phyloP scores from a whole-genome alignment of 2,797 vertebrate genomes.

The Malacoraja senta region DNA sequence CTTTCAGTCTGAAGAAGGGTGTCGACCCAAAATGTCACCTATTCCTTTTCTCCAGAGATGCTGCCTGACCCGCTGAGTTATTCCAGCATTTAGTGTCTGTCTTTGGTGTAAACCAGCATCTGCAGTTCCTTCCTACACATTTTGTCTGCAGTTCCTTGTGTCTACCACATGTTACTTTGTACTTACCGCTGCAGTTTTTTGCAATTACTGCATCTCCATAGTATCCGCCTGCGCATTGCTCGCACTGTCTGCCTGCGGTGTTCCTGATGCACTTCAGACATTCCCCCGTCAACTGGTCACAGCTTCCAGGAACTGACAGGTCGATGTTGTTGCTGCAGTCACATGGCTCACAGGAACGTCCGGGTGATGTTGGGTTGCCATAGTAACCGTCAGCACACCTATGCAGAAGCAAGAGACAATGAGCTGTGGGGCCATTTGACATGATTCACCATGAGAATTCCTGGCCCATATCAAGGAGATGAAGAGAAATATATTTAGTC shows the following conservation, averaged over 20 bases:
- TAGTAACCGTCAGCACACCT: conserved; percentile 85
- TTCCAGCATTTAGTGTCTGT: too few species aligned
- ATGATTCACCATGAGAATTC: neutral
- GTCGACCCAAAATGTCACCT: too few species aligned
- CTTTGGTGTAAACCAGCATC: too few species aligned
- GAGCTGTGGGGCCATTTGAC: neutral
- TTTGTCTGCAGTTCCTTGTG: neutral
- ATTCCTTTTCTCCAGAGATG: too few species aligned
- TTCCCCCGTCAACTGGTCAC: conserved; percentile 69
- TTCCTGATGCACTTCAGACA: conserved; percentile 76
- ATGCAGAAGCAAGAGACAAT: conserved; percentile 35
- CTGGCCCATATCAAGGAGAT: too few species aligned
- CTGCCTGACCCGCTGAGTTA: too few species aligned
- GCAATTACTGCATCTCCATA: conserved; percentile 71
- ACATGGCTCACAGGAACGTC: conserved; percentile 67
- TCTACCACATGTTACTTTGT: neutral
- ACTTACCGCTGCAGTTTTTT: conserved; percentile 76
- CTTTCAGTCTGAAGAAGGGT: too few species aligned
- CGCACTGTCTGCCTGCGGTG: conserved; percentile 72
- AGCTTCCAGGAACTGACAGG: conserved; percentile 61
- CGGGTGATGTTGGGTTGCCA: conserved; percentile 71
- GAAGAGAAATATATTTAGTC: too few species aligned
- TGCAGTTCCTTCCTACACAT: too few species aligned
- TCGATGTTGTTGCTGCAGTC: conserved; percentile 77
- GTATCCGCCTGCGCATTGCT: conserved; percentile 73